A percentile compares a stretch with the other conserved stretches of the same genome.
phyloP scores from a whole-genome alignment of 2,888 invertebrate genomes.

The Hesperia comma region DNA sequence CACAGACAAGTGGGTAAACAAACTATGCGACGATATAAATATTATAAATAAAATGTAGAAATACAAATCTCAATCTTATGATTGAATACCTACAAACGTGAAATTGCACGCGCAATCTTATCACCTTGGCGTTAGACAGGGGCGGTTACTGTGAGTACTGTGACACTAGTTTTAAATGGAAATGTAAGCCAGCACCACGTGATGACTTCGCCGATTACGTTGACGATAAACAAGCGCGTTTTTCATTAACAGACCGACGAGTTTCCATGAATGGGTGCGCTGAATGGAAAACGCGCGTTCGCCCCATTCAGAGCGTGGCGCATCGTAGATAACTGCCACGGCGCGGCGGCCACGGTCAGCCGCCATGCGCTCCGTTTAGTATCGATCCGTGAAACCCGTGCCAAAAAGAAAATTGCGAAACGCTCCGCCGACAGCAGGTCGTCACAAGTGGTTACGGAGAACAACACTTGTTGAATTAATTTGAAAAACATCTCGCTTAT shows the following conservation, averaged over 20 bases:
- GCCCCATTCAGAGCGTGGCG: slow-evolving; percentile 64
- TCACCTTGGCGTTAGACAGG: slow-evolving; percentile 43
- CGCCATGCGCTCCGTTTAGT: slow-evolving; percentile 19
- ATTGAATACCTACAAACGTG: not conserved
- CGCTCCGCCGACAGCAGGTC: slow-evolving; percentile 1
- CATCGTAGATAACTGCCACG: slow-evolving; percentile 24
- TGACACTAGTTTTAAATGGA: slow-evolving; percentile 57
- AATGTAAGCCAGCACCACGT: slow-evolving; percentile 53
- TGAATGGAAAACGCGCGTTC: slow-evolving; percentile 77
- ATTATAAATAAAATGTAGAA: too few relatives aligned
- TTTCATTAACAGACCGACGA: slow-evolving; percentile 78
- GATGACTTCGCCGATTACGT: slow-evolving; percentile 63
- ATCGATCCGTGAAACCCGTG: slow-evolving; percentile 29
- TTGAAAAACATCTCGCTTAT: not conserved
- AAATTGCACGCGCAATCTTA: slow-evolving; percentile 43
- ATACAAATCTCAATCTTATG: not conserved
- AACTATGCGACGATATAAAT: not conserved
- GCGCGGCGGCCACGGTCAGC: slow-evolving; percentile 8
- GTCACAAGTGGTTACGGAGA: not conserved
- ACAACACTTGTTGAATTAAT: not conserved
- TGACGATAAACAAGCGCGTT: slow-evolving; percentile 66
- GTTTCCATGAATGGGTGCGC: slow-evolving; percentile 80
- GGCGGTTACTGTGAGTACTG: slow-evolving; percentile 7
- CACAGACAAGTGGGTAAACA: too few relatives aligned
- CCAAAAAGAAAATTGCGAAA: slow-evolving; percentile 25